Evolutionary conservation across 2,113 vertebrate species (phyloP), one percentile per base, ranked within the genome.

Genomic region (Scomber colias): DNA sequence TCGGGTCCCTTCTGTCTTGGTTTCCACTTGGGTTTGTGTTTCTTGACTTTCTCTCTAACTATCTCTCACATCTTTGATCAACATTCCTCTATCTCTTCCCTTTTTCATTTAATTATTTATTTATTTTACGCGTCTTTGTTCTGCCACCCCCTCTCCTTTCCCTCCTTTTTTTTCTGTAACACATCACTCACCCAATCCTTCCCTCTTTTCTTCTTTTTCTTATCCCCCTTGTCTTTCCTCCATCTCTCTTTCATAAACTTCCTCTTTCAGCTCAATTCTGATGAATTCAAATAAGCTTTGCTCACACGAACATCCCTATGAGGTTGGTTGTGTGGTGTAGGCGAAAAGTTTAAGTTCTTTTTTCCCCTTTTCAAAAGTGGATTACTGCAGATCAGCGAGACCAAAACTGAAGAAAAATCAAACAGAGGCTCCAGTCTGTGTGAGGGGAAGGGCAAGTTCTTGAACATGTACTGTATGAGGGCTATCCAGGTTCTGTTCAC

Each of bases 1-100:
- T 80, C 7, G 9, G 68, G 50, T 77, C 68, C 67, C 55, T 72
- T 77, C 50, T 72, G 73, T 68, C 56, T 63, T 67, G 17, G 49
- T 55, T 62, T 62, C 50, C 21, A 70, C 45, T 75, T 55, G 27
- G 19, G 24, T 77, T 55, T 44, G 8, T 48, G 13, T 63, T 3
- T 76, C 19, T 53, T 40, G 49, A 57, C 35, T 66, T 50, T 70
- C 5, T 70, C 64, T 65, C 5, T 55, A 53, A 24, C 49, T 70
- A 51, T 74, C 31, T 66, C 49, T 71, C 31, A 59, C 31, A 53
- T 49, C 27, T 48, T 6, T 55, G 14, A 71, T 11, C 24, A 27
- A 17, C 19, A 19, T 66, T 13, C 27, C 51, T 50, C 16, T 30
- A 50, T 48, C 19, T 54, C 45, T 11, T 54, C 48, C 21, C 14